phyloP scores from a whole-genome alignment of 2,888 invertebrate species.

The Podabrus alpinus region DNA sequence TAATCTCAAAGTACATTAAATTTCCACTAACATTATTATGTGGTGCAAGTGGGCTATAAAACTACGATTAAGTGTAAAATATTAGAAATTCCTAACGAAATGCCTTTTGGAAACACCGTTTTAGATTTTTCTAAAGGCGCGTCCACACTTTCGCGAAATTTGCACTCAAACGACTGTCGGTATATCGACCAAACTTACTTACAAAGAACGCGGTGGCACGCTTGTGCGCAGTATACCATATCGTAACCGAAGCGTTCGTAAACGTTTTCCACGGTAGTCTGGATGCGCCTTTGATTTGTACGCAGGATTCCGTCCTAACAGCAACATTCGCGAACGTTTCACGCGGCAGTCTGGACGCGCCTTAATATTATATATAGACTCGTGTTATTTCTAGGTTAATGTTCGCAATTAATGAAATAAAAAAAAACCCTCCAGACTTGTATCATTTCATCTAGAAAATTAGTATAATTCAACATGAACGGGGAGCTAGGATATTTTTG shows the following conservation, averaged over 20 bases:
- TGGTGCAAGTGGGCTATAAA: background rate
- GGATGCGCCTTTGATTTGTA: too few species aligned
- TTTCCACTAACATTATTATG: background rate
- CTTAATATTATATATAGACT: background rate
- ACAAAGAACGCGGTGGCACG: too few species aligned
- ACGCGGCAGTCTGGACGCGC: too few species aligned
- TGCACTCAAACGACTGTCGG: too few species aligned
- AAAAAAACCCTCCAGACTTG: background rate
- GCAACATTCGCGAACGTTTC: too few species aligned
- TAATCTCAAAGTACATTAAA: background rate
- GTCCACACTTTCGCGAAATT: too few species aligned
- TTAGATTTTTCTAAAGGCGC: background rate
- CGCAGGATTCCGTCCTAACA: too few species aligned
- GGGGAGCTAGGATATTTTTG: background rate
- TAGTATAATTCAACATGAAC: background rate
- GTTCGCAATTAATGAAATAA: background rate
- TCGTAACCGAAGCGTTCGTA: too few species aligned
- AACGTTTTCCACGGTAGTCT: too few species aligned
- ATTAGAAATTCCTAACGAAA: background rate
- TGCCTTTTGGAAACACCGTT: background rate
- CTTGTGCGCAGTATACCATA: too few species aligned
- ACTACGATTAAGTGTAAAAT: background rate
- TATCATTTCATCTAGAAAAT: background rate
- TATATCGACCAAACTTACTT: too few species aligned
- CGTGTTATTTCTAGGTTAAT: background rate